Evolutionary conservation across 2,797 vertebrate genomes (phyloP).

Genomic region (Hemibagrus guttatus): DNA sequence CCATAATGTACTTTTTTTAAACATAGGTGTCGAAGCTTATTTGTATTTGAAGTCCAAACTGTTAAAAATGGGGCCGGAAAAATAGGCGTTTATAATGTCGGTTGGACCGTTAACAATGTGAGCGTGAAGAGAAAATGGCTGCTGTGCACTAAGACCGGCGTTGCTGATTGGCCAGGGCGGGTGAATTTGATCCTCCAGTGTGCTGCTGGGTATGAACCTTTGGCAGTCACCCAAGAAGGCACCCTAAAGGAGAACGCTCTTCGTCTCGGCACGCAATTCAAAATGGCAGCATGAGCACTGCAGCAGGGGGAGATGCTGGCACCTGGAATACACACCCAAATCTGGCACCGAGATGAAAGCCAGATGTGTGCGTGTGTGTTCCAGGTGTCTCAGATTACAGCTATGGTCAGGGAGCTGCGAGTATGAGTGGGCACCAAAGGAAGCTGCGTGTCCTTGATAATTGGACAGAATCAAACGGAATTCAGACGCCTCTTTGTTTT

Average conservation of each 20-base stretch:
- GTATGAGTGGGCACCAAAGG: slow-evolving; percentile 45
- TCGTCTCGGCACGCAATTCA: slow-evolving; percentile 26
- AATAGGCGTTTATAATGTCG: background rate
- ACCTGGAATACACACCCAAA: slow-evolving; percentile 46
- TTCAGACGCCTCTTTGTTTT: slow-evolving; percentile 44
- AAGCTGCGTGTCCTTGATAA: slow-evolving; percentile 55
- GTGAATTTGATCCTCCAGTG: slow-evolving; percentile 22
- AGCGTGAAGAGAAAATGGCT: slow-evolving; percentile 28
- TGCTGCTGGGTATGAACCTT: background rate
- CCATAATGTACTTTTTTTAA: background rate
- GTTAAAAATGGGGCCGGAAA: background rate
- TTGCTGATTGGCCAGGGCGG: slow-evolving; percentile 17
- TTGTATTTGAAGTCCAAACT: background rate
- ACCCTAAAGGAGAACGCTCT: slow-evolving; percentile 8
- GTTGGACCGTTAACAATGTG: background rate
- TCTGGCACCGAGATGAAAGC: slow-evolving; percentile 45
- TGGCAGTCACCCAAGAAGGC: background rate
- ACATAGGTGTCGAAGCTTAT: background rate
- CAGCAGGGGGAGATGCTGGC: slow-evolving; percentile 21
- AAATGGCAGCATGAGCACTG: slow-evolving; percentile 40
- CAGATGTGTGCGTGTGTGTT: slow-evolving; percentile 45
- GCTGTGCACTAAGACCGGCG: background rate
- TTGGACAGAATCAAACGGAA: slow-evolving; percentile 41
- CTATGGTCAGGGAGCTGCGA: slow-evolving; percentile 35
- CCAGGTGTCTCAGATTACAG: slow-evolving; percentile 40